Percentiles rank a stretch among this genome's conserved stretches.
Evolutionary conservation across 2,113 vertebrate species (phyloP).

Genomic region (Platysteira castanea): DNA sequence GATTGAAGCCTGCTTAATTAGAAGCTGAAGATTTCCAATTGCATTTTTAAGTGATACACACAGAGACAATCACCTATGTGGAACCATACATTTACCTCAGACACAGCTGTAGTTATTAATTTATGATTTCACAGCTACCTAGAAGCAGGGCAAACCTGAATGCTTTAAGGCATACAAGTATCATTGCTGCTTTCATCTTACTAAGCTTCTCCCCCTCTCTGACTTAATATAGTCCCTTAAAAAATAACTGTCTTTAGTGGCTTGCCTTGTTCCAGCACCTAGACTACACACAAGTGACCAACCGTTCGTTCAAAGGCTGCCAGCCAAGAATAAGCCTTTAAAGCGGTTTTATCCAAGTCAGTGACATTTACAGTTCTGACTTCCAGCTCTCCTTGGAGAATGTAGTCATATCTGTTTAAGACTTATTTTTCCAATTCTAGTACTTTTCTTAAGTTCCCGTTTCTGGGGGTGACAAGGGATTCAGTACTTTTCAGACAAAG

Average conservation of each 20-base stretch:
- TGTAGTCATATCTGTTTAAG: background rate
- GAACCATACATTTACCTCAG: background rate
- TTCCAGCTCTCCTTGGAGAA: background rate
- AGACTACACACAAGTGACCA: background rate
- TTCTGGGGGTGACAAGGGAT: background rate
- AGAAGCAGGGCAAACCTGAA: background rate
- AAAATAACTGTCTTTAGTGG: background rate
- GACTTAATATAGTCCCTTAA: background rate
- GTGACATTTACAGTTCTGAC: background rate
- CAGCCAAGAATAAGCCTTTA: background rate
- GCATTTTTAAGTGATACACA: background rate
- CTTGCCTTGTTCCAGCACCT: background rate
- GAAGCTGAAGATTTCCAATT: background rate
- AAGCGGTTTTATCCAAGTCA: background rate
- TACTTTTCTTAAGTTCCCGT: background rate
- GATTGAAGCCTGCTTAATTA: background rate
- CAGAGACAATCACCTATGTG: background rate
- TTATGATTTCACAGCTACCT: background rate
- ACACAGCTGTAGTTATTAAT: background rate
- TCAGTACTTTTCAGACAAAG: background rate
- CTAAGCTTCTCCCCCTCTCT: background rate
- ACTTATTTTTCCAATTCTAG: background rate
- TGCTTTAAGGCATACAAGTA: background rate
- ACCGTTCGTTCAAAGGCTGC: background rate
- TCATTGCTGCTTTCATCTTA: background rate